Base-by-base conservation (phyloP, 2,113 vertebrate species). In the Stegostoma tigrinum region DNA sequence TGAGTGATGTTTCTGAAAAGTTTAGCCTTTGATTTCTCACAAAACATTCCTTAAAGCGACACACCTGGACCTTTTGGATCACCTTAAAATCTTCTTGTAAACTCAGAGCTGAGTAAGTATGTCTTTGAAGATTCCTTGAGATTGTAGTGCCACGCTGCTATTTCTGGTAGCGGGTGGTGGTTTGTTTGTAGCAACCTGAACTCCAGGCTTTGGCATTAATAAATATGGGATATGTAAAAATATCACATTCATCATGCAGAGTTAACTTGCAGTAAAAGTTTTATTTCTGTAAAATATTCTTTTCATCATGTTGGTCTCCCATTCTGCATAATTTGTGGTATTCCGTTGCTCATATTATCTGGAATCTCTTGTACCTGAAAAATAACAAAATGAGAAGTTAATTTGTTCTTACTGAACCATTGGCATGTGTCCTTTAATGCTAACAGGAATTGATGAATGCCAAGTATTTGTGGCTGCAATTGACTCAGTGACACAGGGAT, bases 261-360 rank as follows among this genome's bases (percentile, higher is more conserved):
- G 34, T 34, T 72, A 48, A 72, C 6, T 95, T 95, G 67, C 68
- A 52, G 94, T 93, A 95, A 75, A 75, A 42, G 68, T 72, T 27
- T 94, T 68, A 75, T 48, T 48, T 48, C 67, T 72, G 21, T 95
- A 55, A 64, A 24, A 24, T 48, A 72, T 94, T 94, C 17, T 72
- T 45, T 72, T 45, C 12, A 52, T 95, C 96, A 97, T 96, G 97
- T 98, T 94, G 97, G 96, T 97, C 97, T 98, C 97, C 99, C 98
- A 72, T 99, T 99, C 97, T 98, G 98, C 96, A 98, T 98, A 96
- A 99, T 98, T 96, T 98, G 99, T 96, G 99, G 98, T 95, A 99
- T 98, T 96, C 99, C 98, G 67, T 99, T 99, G 96, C 98, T 99
- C 96, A 98, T 97, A 97, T 98, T 99, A 97, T 99, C 99, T 97